Percentiles rank a stretch among this genome's conserved stretches.
These are phyloP conservation scores for Pseudomyrmex gracilis DNA, from an alignment of 1,140 invertebrate species.

Conservation along the genomic window DNA sequence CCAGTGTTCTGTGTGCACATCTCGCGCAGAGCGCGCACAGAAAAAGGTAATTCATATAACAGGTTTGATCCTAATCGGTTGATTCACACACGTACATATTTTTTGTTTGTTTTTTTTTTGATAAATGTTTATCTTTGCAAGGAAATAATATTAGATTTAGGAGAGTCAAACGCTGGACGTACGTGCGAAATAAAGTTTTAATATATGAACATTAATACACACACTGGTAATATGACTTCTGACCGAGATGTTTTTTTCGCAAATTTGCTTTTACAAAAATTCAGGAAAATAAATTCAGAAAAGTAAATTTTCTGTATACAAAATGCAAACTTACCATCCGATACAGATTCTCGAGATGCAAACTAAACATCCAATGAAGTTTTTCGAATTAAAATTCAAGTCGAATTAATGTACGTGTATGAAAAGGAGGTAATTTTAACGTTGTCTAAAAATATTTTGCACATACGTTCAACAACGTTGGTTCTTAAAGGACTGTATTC, in stretches of 20 bases:
- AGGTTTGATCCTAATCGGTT: neutral
- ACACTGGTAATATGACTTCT: too few relatives aligned
- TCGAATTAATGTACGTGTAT: neutral
- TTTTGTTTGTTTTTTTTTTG: too few relatives aligned
- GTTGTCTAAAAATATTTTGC: neutral
- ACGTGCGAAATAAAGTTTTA: too few relatives aligned
- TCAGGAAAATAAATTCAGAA: neutral
- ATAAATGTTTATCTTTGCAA: too few relatives aligned
- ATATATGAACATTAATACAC: too few relatives aligned
- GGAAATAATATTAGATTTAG: too few relatives aligned
- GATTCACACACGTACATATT: too few relatives aligned
- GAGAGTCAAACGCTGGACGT: too few relatives aligned
- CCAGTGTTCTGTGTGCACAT: constrained; percentile 7
- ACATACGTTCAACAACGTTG: too few relatives aligned
- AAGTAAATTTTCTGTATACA: neutral
- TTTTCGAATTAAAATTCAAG: neutral
- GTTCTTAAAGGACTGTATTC: too few relatives aligned
- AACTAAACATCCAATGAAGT: neutral
- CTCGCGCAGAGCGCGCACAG: neutral
- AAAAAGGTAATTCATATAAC: neutral
- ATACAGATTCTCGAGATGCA: neutral
- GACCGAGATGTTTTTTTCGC: too few relatives aligned
- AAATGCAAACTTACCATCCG: too few relatives aligned
- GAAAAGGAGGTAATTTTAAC: neutral
- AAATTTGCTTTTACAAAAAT: neutral